Base-by-base conservation (phyloP, 2,797 vertebrate genomes). In the Bryconaethiops microstoma region DNA sequence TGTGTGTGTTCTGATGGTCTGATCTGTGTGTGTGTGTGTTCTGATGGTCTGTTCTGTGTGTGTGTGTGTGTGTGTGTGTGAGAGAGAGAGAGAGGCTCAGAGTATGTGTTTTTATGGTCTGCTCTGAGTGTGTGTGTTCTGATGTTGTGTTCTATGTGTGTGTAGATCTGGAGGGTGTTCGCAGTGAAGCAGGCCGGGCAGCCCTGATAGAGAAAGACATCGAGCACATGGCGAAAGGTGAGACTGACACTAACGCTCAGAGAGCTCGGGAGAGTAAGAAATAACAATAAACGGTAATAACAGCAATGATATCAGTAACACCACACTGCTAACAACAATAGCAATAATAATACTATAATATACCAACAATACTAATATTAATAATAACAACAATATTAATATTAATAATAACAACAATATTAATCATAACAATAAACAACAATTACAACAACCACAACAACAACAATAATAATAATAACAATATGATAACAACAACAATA, bases 161-260 rank as follows among this genome's bases (percentile, higher is more conserved):
- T 88, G 63, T 82, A 98, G 96, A 94, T 10, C 95, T 97, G 70
- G 96, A 97, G 23, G 88, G 88, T 16, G 86, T 94, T 75, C 83
- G 87, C 87, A 93, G 94, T 80, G 94, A 96, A 77, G 88, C 92
- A 80, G 81, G 91, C n/a, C 92, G 91, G 90, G 90, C 90, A 84
- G 91, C 89, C 74, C 87, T 95, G 85, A 77, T 95, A 88, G 96
- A 97, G 82, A 97, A 96, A 89, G 93, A 95, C 86, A 93, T 97
- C 73, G 95, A 97, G 88, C 96, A 92, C 87, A 88, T 98, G 93
- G 97, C 97, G 80, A 98, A 97, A 96, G 97, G 97, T 99, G 94
- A 93, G 93, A 29, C 9, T 0, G 0, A 40, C 57, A 50, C 8
- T 74, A 25, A 72, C 50, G 40, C 60, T 50, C 13, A 35, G 45